Conservation (phyloP, 2,113 vertebrate genomes). For the Ranitomeya variabilis region DNA sequence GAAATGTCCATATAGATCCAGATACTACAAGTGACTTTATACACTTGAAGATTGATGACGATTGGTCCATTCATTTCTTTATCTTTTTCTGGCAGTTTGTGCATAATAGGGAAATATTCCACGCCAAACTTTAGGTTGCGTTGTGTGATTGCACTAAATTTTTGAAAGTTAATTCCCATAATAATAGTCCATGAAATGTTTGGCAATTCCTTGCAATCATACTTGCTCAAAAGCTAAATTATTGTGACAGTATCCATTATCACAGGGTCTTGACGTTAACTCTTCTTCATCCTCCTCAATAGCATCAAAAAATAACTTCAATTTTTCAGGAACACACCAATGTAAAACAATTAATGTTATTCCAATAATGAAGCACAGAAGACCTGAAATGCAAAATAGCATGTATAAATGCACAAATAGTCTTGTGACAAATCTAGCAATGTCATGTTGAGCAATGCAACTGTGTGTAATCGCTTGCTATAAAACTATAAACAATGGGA, state of each 20-base stretch:
- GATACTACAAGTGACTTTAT: neutral
- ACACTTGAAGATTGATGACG: neutral
- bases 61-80: neutral
- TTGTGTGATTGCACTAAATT: neutral
- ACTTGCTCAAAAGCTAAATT: slow-evolving; percentile 8
- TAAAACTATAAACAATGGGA: no score
- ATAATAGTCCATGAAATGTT: neutral
- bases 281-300: slow-evolving; percentile 69
- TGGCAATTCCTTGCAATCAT: neutral
- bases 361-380: slow-evolving; percentile 83
- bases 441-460: no score
- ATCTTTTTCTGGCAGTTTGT: no score
- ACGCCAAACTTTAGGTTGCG: no score
- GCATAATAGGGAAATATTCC: neutral
- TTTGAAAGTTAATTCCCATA: neutral
- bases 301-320: slow-evolving; percentile 81
- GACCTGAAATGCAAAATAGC: slow-evolving; percentile 69
- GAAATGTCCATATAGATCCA: neutral
- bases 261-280: neutral
- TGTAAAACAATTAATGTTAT: slow-evolving; percentile 74
- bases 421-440: no score
- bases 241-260: neutral
- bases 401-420: neutral
- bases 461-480: no score
- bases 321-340: slow-evolving; percentile 69